Percentiles rank a stretch among this genome's conserved stretches.
phyloP scores from a whole-genome alignment of 1,140 invertebrate genomes.

The Macrostomum lignano region DNA sequence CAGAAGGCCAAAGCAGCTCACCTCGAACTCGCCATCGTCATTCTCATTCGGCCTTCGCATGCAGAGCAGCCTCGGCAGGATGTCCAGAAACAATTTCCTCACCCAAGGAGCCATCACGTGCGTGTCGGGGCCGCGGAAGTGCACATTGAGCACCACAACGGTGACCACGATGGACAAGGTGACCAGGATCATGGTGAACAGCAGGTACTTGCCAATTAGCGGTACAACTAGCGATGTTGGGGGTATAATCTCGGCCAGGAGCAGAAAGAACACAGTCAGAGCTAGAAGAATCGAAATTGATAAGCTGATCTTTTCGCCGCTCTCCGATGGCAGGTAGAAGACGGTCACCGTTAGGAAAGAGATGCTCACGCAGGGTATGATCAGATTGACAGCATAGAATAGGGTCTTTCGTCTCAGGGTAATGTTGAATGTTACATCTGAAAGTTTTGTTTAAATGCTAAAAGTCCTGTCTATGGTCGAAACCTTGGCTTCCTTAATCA shows the following conservation, averaged over 20 bases:
- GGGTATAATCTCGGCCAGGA: slow-evolving; percentile 89
- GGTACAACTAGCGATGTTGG: slow-evolving; percentile 62
- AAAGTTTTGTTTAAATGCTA: too few relatives aligned
- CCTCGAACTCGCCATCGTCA: too few relatives aligned
- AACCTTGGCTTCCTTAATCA: too few relatives aligned
- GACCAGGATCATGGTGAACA: slow-evolving; percentile 5
- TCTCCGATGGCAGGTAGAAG: slow-evolving; percentile 89
- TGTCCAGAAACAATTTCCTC: slow-evolving; percentile 20
- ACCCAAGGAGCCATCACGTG: slow-evolving; percentile 26
- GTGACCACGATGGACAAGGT: slow-evolving; percentile 1
- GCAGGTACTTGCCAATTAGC: slow-evolving; percentile 1
- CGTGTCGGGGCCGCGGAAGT: slow-evolving; percentile 22
- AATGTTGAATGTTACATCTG: too few relatives aligned
- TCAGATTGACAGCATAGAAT: slow-evolving; percentile 95
- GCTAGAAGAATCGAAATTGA: slow-evolving; percentile 96
- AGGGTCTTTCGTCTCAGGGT: slow-evolving; percentile 74
- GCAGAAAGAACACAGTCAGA: slow-evolving; percentile 91
- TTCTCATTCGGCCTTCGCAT: slow-evolving; percentile 33
- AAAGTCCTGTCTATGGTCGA: too few relatives aligned
- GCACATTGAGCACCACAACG: slow-evolving; percentile 6
- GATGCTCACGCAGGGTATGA: slow-evolving; percentile 93
- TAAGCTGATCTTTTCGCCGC: slow-evolving; percentile 85
- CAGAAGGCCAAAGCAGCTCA: too few relatives aligned
- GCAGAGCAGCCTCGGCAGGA: slow-evolving; percentile 12
- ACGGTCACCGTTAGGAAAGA: slow-evolving; percentile 58